Conservation (phyloP, 2,113 vertebrate genomes). For the Dendrocopos noguchii region DNA sequence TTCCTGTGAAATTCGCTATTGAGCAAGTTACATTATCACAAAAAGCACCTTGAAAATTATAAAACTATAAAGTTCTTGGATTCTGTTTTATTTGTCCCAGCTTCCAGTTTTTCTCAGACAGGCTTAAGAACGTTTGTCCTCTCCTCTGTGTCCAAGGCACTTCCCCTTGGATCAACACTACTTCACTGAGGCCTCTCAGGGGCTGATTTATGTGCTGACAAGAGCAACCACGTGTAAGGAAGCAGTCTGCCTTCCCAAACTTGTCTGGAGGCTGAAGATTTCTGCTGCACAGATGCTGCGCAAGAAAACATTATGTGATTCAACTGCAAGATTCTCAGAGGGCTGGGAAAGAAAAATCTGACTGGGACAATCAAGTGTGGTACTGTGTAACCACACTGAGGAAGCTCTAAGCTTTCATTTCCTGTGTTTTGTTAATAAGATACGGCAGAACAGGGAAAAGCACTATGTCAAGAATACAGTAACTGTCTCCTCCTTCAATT, state of each 20-base stretch:
- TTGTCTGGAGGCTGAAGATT: not conserved
- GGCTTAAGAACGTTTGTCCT: not conserved
- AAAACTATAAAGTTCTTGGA: not conserved
- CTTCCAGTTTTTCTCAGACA: not conserved
- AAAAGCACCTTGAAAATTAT: not conserved
- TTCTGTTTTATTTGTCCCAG: not conserved
- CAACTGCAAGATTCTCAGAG: not conserved
- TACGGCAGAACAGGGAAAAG: not conserved
- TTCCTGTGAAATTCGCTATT: not conserved
- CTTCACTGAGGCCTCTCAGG: not conserved
- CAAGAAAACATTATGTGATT: not conserved
- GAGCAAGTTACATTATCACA: not conserved
- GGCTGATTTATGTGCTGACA: conserved; percentile 37
- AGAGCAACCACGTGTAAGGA: conserved; percentile 38
- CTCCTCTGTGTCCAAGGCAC: rapidly evolving
- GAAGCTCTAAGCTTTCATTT: not conserved
- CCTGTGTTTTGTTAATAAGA: not conserved
- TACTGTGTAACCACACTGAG: not conserved
- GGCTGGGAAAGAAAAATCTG: not conserved
- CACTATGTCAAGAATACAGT: not conserved
- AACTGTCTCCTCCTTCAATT: not conserved
- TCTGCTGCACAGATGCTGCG: conserved; percentile 27
- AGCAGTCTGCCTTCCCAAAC: conserved; percentile 19
- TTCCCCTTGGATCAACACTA: not conserved
- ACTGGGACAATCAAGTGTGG: not conserved